Base-by-base conservation (phyloP, 2,113 vertebrate species). In the Cichladusa arquata region DNA sequence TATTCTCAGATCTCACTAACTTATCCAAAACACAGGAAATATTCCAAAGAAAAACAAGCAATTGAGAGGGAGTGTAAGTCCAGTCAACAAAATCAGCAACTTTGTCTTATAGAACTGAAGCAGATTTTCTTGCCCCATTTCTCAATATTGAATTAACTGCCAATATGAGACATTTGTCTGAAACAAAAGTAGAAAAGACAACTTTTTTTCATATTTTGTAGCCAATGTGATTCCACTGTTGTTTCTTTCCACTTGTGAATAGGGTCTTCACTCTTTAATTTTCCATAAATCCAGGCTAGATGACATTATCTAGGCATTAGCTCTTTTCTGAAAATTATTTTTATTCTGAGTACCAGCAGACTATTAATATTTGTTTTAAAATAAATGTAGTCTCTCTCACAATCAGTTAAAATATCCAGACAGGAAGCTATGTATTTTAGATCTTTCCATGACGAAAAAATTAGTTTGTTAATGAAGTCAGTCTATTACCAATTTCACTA, bases 11-110 rank as follows among this genome's bases (percentile, higher is more conserved):
- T 82, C 62, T 78, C 73, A 56, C 60, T 44, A 85, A 85, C 82
- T 66, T 83, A 86, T 61, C 62, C 62, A 92, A 95, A 97, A 92
- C 79, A 94, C 31, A 80, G 71, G 62, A 95, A 93, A 82, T 61
- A 94, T 77, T 90, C 47, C 81, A 65, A 93, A 95, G 66, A 69
- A 89, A 95, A 92, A 85, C 66, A 95, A 93, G 78, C 50, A 92
- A 61, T 7, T 67, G 62, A 80, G 48, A 89, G 15, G 17, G 50
- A 86, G 34, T 24, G 38, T 16, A 66, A 84, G 28, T 34, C 40
- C 48, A 0, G 3, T 76, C 76, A 89, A 74, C 2, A 70, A 51
- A 89, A 71, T 33, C 65, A 76, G 53, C 66, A 89, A 36, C n/a
- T 87, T 56, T 44, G 18, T 69, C 70, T 86, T 50, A 77, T 31